A percentile compares a stretch with the other conserved stretches of the same genome.
Evolutionary conservation across 1,140 invertebrate species (phyloP).

Genomic region (Nephotettix cincticeps): DNA sequence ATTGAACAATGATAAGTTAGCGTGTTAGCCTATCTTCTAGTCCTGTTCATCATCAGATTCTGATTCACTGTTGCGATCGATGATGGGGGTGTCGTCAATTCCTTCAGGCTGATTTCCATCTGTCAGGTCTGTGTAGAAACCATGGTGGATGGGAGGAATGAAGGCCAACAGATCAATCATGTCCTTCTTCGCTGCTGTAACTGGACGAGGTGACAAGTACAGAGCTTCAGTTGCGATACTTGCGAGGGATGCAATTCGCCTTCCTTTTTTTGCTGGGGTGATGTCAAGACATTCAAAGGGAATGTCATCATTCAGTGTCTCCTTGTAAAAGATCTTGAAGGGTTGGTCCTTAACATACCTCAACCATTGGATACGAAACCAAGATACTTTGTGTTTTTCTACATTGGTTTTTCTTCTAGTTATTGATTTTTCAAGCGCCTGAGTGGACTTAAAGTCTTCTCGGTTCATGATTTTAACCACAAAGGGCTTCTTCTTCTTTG

Average conservation of each 20-base stretch:
- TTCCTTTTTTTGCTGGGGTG: conserved; percentile 13
- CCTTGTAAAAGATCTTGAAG: conserved; percentile 29
- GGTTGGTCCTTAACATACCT: conserved; percentile 27
- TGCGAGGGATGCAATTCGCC: conserved; percentile 33
- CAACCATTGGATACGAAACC: conserved; percentile 34
- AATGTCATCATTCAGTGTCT: conserved; percentile 30
- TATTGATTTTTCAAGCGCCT: conserved; percentile 26
- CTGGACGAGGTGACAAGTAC: conserved; percentile 27
- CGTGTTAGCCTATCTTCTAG: too few species aligned
- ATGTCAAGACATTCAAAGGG: conserved; percentile 1
- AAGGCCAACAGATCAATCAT: conserved; percentile 30
- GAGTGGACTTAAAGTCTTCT: conserved; percentile 24
- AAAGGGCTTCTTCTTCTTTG: conserved; percentile 30
- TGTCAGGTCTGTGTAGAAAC: conserved; percentile 32
- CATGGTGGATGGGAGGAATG: conserved; percentile 35
- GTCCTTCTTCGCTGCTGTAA: conserved; percentile 26
- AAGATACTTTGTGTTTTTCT: conserved; percentile 21
- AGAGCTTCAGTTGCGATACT: conserved; percentile 11
- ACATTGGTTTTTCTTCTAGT: conserved; percentile 24
- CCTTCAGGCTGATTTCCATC: too few species aligned
- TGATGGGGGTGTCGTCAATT: too few species aligned
- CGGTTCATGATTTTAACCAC: neutral
- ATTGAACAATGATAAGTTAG: too few species aligned
- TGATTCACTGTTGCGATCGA: conserved; percentile 11
- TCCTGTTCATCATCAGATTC: conserved; percentile 20